phyloP scores from a whole-genome alignment of 2,797 vertebrate species.

The Lepus oiostolus region DNA sequence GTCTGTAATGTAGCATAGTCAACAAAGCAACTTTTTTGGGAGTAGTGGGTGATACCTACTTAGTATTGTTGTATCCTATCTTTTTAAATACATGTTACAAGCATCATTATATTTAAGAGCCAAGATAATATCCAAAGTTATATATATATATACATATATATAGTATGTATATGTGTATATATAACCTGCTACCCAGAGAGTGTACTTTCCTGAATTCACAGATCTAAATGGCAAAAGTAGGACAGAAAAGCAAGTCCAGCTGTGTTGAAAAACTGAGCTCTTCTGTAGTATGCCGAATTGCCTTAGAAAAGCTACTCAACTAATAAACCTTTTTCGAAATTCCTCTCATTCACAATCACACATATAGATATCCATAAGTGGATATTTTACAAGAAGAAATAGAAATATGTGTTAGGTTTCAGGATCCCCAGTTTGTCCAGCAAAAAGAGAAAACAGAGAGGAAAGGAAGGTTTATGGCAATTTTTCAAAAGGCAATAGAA shows the following conservation, averaged over 20 bases:
- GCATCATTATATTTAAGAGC: background rate
- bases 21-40: background rate
- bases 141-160: background rate
- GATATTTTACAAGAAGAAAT: slow-evolving; percentile 12
- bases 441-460: slow-evolving; percentile 32
- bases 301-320: background rate
- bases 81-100: slow-evolving; percentile 27
- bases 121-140: background rate
- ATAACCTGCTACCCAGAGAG: background rate
- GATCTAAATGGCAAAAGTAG: background rate
- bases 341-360: background rate
- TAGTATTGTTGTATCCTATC: background rate
- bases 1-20: background rate
- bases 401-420: slow-evolving; percentile 34
- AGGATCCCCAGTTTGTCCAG: slow-evolving; percentile 15
- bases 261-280: background rate
- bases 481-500: slow-evolving; percentile 46
- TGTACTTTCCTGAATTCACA: background rate
- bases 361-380: background rate
- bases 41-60: background rate
- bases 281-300: background rate
- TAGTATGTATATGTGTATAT: background rate
- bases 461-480: background rate
- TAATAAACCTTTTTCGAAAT: background rate
- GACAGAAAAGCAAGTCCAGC: background rate